These are phyloP conservation scores for Xiphias gladius DNA, from an alignment of 2,113 vertebrate genomes.

Conservation along the genomic window DNA sequence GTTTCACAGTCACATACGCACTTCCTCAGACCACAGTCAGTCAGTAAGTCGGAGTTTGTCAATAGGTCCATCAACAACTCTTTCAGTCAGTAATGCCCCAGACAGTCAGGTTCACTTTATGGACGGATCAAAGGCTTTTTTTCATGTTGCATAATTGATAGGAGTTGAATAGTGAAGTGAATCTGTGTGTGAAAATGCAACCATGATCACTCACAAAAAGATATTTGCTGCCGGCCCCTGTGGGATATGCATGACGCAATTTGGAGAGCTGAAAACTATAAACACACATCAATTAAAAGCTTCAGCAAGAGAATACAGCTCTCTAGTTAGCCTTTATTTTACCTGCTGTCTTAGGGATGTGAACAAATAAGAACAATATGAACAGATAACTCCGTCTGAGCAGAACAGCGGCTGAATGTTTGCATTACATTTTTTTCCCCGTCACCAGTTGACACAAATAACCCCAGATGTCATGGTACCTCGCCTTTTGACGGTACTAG, in stretches of 20 bases:
- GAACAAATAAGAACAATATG: neutral
- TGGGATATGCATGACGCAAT: no score
- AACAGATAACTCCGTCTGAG: neutral
- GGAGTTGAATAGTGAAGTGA: neutral
- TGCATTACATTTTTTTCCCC: no score
- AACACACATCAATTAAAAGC: neutral
- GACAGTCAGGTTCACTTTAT: neutral
- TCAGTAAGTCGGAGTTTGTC: constrained; percentile 1
- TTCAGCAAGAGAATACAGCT: neutral
- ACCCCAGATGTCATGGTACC: no score
- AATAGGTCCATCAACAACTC: neutral
- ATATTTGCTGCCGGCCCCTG: neutral
- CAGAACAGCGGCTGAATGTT: neutral
- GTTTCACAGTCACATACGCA: constrained; percentile 15
- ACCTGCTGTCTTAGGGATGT: neutral
- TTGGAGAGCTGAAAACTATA: neutral
- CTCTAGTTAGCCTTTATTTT: neutral
- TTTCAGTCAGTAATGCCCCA: neutral
- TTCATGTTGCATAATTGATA: neutral
- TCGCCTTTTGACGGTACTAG: no score
- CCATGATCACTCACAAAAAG: neutral
- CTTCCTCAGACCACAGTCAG: constrained; percentile 30
- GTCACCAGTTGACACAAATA: no score
- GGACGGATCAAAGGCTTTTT: neutral
- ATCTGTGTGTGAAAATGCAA: neutral